These are phyloP conservation scores for Cenopis cana DNA, from an alignment of 2,888 invertebrate genomes.

Conservation along the genomic window DNA sequence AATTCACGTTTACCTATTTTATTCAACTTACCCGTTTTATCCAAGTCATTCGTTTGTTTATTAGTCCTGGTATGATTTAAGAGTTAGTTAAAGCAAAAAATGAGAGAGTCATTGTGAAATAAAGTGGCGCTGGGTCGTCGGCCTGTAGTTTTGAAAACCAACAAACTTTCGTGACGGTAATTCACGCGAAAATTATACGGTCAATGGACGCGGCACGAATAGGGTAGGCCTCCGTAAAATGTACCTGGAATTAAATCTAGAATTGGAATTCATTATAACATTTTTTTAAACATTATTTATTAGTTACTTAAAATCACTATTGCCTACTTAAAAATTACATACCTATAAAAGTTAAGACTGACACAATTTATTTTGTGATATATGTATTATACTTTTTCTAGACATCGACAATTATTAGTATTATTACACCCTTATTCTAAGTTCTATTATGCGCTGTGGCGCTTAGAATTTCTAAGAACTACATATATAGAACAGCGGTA, in stretches of 20 bases:
- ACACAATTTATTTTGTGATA: no score
- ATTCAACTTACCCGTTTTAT: background rate
- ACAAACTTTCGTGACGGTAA: constrained; percentile 68
- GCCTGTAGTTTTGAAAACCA: constrained; percentile 63
- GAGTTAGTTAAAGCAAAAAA: background rate
- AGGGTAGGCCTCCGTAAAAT: constrained; percentile 36
- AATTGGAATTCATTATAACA: background rate
- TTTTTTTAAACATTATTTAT: no score
- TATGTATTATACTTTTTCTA: no score
- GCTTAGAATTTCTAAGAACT: no score
- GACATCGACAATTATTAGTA: no score
- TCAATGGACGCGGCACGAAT: constrained; percentile 58
- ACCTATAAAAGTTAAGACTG: no score
- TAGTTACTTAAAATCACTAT: no score
- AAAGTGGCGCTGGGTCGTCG: constrained; percentile 51
- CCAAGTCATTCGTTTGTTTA: background rate
- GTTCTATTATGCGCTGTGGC: no score
- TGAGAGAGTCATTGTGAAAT: constrained; percentile 13
- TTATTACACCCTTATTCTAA: constrained; percentile 21
- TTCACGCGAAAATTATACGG: constrained; percentile 72
- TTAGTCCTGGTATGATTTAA: background rate
- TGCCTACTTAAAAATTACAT: background rate
- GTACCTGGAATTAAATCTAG: constrained; percentile 34
- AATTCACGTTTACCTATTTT: background rate
- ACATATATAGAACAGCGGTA: no score